A percentile compares a stretch with the other conserved stretches of the same genome.
Evolutionary conservation across 2,113 vertebrate species (phyloP).

Genomic region (Megaleporinus macrocephalus): DNA sequence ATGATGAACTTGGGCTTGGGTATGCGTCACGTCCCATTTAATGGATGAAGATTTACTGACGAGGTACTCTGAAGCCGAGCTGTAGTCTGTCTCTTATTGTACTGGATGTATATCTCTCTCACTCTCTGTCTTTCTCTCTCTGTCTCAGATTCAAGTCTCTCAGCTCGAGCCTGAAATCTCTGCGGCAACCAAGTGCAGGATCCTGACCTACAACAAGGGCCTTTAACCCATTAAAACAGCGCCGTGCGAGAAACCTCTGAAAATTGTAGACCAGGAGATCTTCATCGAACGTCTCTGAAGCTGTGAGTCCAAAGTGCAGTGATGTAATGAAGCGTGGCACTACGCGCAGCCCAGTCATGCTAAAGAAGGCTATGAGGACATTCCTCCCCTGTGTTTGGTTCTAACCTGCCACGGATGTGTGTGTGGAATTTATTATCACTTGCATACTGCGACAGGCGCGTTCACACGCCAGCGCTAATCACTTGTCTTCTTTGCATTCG

Average conservation of each 20-base stretch:
- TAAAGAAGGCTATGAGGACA: background rate
- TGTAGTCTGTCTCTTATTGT: background rate
- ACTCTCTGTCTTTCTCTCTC: constrained; percentile 45
- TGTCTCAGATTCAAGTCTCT: constrained; percentile 83
- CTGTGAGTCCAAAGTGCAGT: constrained; percentile 15
- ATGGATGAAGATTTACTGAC: constrained; percentile 19
- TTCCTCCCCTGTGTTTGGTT: constrained; percentile 26
- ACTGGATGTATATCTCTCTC: background rate
- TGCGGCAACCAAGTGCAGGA: constrained; percentile 80
- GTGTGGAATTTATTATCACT: constrained; percentile 37
- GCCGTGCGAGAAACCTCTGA: background rate
- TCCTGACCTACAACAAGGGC: constrained; percentile 90
- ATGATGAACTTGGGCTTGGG: constrained; percentile 27
- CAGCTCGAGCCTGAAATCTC: constrained; percentile 89
- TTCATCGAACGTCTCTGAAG: constrained; percentile 4
- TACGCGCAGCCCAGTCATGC: background rate
- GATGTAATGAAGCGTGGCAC: background rate
- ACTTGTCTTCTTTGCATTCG: background rate
- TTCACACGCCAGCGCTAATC: constrained; percentile 42
- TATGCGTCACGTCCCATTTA: constrained; percentile 4
- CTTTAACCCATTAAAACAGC: constrained; percentile 73
- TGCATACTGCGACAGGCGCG: constrained; percentile 34
- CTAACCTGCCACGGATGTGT: constrained; percentile 36
- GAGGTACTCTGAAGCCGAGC: background rate
- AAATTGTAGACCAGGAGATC: background rate